Evolutionary conservation across 2,888 invertebrate species (phyloP), one percentile per base, ranked within the genome.

Genomic region (Eristalis tenax): DNA sequence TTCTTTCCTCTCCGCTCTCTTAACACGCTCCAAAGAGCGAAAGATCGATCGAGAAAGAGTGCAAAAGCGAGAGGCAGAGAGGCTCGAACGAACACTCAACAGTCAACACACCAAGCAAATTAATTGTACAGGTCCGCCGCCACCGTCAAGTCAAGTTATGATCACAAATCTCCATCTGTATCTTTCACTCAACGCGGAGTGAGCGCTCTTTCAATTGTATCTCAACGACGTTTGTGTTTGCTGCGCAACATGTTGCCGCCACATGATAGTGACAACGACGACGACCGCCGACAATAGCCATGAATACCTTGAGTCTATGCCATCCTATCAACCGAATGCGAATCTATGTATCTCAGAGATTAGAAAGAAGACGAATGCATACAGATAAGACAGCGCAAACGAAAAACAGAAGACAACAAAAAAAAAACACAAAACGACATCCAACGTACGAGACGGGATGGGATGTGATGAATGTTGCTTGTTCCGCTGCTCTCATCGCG

Each of bases 211-310:
- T 80, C n/a, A 63, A 43, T 69, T 75, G 22, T 10, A 50, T 68
- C 80, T 81, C 81, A 70, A 65, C 57, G 8, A 13, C 28, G 35
- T 18, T 8, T 38, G 22, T 8, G 5, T 18, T 6, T 50, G 50
- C 4, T 13, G 26, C 6, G 80, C 80, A 74, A 63, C 74, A 80
- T 80, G 66, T 80, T 35, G 56, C 69, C 22, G 50, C n/a, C 38
- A 38, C 18, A 50, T 18, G 50, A 18, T 18, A 18, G 6, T 1
- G 13, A 38, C 13, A 0, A 38, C 8, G 8, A 38, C 50, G 8
- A 8, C 18, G 8, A 8, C 5, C 5, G 8, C 0, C 50, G 18
- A 18, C 18, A 8, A 0, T 50, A 6, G 50, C 8, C 8, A 8
- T 18, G 18, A 50, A 50, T 50, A 18, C 18, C 50, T 50, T 18